Conservation (phyloP, 2,888 invertebrate genomes). For the Zelleria hepariella region DNA sequence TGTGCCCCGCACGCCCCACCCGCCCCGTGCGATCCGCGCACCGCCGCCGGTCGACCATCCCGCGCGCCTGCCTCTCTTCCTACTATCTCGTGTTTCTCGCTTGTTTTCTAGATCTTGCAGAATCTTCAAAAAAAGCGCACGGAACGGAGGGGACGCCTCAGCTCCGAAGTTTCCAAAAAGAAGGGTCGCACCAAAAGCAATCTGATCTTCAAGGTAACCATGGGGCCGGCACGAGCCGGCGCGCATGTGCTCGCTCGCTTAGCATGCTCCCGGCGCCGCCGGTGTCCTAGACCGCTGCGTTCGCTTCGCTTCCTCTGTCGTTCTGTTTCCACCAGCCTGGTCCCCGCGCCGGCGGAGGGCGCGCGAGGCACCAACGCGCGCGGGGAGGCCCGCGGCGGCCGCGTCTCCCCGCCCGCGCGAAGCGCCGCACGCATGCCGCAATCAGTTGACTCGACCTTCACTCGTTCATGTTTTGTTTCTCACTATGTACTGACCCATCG, state of each 20-base stretch:
- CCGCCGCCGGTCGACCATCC: constrained; percentile 44
- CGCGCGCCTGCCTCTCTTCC: constrained; percentile 74
- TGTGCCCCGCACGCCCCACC: constrained; percentile 40
- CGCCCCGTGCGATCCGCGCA: constrained; percentile 39
- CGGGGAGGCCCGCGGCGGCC: constrained; percentile 23
- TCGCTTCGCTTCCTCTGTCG: constrained; percentile 66
- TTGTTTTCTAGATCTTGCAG: constrained; percentile 98
- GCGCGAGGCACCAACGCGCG: constrained; percentile 32
- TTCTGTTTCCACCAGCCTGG: constrained; percentile 52
- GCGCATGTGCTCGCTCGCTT: constrained; percentile 72
- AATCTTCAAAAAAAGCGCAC: constrained; percentile 99
- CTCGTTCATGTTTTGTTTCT: constrained; percentile 62
- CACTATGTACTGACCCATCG: constrained; percentile 62
- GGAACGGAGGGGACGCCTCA: constrained; percentile 96
- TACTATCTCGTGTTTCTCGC: constrained; percentile 90
- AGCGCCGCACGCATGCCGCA: constrained; percentile 52
- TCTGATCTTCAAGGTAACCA: constrained; percentile 98
- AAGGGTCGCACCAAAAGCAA: constrained; percentile 97
- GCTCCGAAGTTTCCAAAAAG: constrained; percentile 93
- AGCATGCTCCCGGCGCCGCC: constrained; percentile 65
- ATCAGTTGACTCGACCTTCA: constrained; percentile 61
- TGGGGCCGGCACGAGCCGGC: constrained; percentile 73
- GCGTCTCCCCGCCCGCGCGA: constrained; percentile 13
- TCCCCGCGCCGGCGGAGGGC: constrained; percentile 28
- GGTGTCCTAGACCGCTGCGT: constrained; percentile 65